Evolutionary conservation across 2,888 invertebrate genomes (phyloP).

Genomic region (Helobdella robusta): DNA sequence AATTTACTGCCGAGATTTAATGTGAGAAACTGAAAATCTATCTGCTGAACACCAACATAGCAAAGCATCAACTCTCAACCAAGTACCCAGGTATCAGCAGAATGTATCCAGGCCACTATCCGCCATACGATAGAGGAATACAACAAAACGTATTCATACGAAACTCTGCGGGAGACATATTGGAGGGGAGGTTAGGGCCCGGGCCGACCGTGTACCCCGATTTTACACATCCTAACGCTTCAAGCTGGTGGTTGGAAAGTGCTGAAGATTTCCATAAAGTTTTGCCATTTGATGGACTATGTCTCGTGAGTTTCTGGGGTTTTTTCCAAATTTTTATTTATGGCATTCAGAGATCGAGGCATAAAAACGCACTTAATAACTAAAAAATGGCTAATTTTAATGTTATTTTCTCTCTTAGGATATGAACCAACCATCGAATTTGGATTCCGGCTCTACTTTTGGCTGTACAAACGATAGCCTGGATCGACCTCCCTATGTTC

Average conservation of each 20-base stretch:
- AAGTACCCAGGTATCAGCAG: too few species aligned
- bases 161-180: slow-evolving; percentile 53
- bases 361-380: too few species aligned
- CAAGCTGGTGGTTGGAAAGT: slow-evolving; percentile 36
- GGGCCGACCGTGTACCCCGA: slow-evolving; percentile 36
- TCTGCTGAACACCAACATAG: too few species aligned
- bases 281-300: slow-evolving; percentile 40
- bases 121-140: slow-evolving; percentile 66
- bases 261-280: slow-evolving; percentile 33
- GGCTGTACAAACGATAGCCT: slow-evolving; percentile 41
- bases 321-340: too few species aligned
- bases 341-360: too few species aligned
- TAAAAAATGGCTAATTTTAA: too few species aligned
- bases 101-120: slow-evolving; percentile 62
- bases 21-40: too few species aligned
- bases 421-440: slow-evolving; percentile 49
- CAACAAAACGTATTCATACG: slow-evolving; percentile 66
- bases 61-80: too few species aligned
- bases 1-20: too few species aligned
- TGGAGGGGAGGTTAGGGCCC: slow-evolving; percentile 41
- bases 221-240: slow-evolving; percentile 34
- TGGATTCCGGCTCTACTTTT: slow-evolving; percentile 41
- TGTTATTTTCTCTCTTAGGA: slow-evolving; percentile 43
- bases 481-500: slow-evolving; percentile 45
- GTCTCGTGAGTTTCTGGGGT: slow-evolving; percentile 43